These are phyloP conservation scores for Palaemon carinicauda DNA, from an alignment of 1,140 invertebrate genomes.

Conservation along the genomic window DNA sequence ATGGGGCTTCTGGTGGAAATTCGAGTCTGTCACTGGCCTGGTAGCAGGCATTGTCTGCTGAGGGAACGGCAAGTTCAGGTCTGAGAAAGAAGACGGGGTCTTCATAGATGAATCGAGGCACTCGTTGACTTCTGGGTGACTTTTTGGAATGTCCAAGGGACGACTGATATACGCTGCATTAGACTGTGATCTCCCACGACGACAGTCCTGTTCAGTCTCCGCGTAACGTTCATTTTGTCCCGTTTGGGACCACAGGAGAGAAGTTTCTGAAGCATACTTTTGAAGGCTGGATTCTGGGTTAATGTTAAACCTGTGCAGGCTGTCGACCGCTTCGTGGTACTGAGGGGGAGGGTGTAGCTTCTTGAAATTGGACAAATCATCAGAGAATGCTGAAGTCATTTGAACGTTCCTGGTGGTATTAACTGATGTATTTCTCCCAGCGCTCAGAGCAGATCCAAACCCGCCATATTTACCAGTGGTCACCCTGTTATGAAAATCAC, in stretches of 20 bases:
- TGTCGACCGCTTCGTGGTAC: slow-evolving; percentile 6
- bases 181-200: slow-evolving; percentile 22
- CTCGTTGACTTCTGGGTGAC: neutral
- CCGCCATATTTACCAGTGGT: neutral
- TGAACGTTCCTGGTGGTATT: no score
- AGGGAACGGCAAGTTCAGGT: neutral
- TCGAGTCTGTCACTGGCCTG: neutral
- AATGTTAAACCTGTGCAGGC: neutral
- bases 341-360: neutral
- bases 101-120: neutral
- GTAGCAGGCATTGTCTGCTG: neutral
- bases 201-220: neutral
- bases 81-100: neutral
- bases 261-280: slow-evolving; percentile 42
- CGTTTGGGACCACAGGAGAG: neutral
- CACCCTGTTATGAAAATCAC: neutral
- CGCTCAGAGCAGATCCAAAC: neutral
- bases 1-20: neutral
- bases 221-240: neutral
- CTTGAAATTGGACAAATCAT: neutral
- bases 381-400: neutral
- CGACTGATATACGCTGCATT: slow-evolving; percentile 14
- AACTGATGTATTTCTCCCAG: neutral
- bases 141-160: slow-evolving; percentile 12
- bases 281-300: neutral